Evolutionary conservation across 2,113 vertebrate species (phyloP), one percentile per base, ranked within the genome.

Genomic region (Recurvirostra avosetta): DNA sequence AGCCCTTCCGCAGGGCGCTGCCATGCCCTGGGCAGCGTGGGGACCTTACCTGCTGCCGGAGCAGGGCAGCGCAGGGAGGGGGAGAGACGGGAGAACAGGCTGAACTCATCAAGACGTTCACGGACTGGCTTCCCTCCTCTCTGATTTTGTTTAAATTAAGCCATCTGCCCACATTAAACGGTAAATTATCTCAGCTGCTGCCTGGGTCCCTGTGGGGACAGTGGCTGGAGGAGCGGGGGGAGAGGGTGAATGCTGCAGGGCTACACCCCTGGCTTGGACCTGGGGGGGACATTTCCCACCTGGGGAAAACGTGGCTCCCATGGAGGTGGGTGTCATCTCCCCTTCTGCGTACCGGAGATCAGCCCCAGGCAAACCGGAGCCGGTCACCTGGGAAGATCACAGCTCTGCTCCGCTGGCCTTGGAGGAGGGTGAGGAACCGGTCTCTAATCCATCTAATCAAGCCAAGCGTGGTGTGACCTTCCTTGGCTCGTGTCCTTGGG

Each of bases 81-180:
- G 34, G 62, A 86, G 40, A 71, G 72, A 41, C 0, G 0, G 73
- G 50, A 84, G 65, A 71, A 29, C 43, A 55, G 67, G 15, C 86
- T 94, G 91, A 77, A 25, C 53, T 82, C 82, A 65, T 47, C 27
- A 6, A 83, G 49, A 66, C 34, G 12, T 43, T 77, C 93, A 79
- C 65, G 86, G 66, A 6, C 71, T 15, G 43, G 36, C 72, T 81
- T 75, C 40, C n/a, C 85, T 95, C 87, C 88, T 90, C 83, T 95
- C 90, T 30, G 59, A 58, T 96, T 97, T 91, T 94, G 95, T 93
- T 95, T 96, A 97, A 95, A 97, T 98, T 93, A 97, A 97, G 92
- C 97, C 97, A 96, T 97, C 98, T 98, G 97, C 91, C 94, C 97
- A 94, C 95, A 95, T 92, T 94, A 97, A 97, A 77, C 25, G 84